Evolutionary conservation across 1,140 invertebrate species (phyloP).

Genomic region (Phymastichus coffea): DNA sequence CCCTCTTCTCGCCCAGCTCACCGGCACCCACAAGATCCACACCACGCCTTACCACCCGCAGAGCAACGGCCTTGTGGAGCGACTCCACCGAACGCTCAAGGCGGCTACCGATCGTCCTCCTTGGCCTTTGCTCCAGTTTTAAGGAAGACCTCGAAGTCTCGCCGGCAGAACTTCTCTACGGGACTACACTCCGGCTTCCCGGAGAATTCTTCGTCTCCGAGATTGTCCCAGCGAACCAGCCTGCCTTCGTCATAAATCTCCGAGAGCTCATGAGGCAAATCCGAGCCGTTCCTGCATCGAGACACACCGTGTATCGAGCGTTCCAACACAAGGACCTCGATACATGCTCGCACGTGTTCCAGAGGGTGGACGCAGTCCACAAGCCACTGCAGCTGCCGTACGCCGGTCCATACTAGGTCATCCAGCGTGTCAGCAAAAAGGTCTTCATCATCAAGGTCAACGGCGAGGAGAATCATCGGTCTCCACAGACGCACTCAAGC

Average conservation of each 20-base stretch:
- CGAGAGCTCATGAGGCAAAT: not conserved
- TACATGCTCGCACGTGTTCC: not conserved
- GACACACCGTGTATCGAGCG: not conserved
- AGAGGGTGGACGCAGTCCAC: not conserved
- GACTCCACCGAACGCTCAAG: not conserved
- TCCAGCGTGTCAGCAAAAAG: not conserved
- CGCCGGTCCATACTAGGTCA: not conserved
- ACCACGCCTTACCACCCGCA: not conserved
- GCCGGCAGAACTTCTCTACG: too few species aligned
- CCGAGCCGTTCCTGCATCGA: not conserved
- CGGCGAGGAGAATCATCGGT: not conserved
- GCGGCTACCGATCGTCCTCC: not conserved
- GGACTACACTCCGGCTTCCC: not conserved
- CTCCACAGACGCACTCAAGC: conserved; percentile 1
- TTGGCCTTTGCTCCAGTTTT: not conserved
- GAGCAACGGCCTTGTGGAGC: too few species aligned
- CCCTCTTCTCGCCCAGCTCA: not conserved
- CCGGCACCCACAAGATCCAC: not conserved
- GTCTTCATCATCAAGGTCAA: conserved; percentile 3
- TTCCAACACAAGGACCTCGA: not conserved
- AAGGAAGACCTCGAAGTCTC: not conserved
- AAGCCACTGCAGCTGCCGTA: not conserved
- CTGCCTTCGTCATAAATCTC: not conserved
- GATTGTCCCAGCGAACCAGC: not conserved
- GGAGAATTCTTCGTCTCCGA: not conserved